Evolutionary conservation across 2,797 vertebrate genomes (phyloP).

Genomic region (Petrocephalus schoutedeni): DNA sequence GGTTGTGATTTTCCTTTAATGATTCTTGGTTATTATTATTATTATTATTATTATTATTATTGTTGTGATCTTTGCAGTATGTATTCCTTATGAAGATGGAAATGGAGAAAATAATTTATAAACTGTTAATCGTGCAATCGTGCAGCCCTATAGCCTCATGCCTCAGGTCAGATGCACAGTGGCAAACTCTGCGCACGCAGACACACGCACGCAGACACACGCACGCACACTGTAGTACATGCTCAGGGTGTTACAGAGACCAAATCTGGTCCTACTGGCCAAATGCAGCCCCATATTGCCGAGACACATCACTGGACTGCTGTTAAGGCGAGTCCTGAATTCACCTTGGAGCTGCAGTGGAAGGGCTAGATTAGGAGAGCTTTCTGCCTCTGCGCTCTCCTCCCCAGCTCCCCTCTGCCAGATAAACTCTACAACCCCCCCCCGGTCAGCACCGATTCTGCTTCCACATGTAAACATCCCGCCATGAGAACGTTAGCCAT

Average conservation of each 20-base stretch:
- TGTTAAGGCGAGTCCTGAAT: neutral
- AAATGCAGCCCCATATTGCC: neutral
- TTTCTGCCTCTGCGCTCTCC: neutral
- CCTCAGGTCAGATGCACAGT: constrained; percentile 22
- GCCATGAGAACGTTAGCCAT: neutral
- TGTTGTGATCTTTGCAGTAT: neutral
- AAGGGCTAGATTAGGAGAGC: neutral
- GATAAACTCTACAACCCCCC: neutral
- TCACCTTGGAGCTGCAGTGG: neutral
- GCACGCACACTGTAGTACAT: neutral
- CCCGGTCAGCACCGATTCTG: neutral
- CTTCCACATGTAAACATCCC: neutral
- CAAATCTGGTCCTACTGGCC: neutral
- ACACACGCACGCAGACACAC: neutral
- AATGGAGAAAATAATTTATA: neutral
- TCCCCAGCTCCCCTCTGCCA: neutral
- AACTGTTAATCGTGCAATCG: neutral
- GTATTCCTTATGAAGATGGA: neutral
- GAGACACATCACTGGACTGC: neutral
- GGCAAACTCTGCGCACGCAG: neutral
- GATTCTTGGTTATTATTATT: neutral
- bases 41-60: neutral
- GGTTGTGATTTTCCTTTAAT: neutral
- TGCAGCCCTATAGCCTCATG: neutral
- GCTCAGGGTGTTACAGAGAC: neutral